Evolutionary conservation across 2,888 invertebrate species (phyloP).

Genomic region (Trichopria drosophilae): DNA sequence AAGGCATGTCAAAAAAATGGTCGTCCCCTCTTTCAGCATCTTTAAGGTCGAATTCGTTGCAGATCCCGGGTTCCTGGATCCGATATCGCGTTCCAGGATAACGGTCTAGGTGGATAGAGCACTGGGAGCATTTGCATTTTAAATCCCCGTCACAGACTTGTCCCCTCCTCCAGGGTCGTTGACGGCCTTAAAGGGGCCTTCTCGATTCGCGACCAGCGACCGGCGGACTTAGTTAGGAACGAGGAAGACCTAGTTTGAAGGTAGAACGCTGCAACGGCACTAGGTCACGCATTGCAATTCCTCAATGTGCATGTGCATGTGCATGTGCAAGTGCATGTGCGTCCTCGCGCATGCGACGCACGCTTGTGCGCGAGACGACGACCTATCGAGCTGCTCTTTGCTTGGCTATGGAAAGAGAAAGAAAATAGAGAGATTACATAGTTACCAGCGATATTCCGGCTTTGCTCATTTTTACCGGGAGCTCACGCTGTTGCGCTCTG

Average conservation of each 20-base stretch:
- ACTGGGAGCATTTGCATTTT: constrained; percentile 10
- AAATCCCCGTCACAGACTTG: constrained; percentile 20
- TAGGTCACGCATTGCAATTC: constrained; percentile 58
- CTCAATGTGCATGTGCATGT: constrained; percentile 46
- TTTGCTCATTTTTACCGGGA: no score
- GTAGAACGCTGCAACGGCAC: constrained; percentile 55
- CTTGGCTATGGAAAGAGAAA: no score
- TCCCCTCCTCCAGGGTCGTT: constrained; percentile 26
- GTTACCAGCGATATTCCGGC: no score
- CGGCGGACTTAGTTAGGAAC: constrained; percentile 47
- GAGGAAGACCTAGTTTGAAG: constrained; percentile 56
- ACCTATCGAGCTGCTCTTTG: no score
- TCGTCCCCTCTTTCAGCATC: no score
- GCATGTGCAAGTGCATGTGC: constrained; percentile 7
- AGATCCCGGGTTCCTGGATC: constrained; percentile 20
- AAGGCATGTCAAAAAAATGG: no score
- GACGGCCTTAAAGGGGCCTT: constrained; percentile 32
- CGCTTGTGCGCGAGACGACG: neutral
- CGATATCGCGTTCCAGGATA: constrained; percentile 13
- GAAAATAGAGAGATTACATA: no score
- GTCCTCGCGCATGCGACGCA: constrained; percentile 20
- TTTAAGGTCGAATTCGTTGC: constrained; percentile 15
- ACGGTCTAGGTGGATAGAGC: constrained; percentile 32
- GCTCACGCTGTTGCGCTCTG: no score
- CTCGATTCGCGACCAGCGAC: no score